Evolutionary conservation across 2,888 invertebrate species (phyloP).

Genomic region (Trichopria drosophilae): DNA sequence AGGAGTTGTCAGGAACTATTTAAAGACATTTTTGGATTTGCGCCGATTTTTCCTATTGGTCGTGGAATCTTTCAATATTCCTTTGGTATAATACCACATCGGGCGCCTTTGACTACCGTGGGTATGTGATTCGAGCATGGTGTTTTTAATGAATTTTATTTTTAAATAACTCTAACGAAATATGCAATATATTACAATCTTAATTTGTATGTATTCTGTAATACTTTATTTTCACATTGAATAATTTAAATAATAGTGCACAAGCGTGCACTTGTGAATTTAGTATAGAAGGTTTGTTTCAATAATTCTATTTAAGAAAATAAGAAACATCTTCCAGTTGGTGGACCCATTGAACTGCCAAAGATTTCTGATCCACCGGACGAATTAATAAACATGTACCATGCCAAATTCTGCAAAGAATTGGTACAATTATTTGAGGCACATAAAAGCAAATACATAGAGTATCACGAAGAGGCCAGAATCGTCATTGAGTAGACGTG

Average conservation of each 20-base stretch:
- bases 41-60: constrained; percentile 75
- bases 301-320: no score
- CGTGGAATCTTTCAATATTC: constrained; percentile 90
- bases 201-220: no score
- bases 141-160: no score
- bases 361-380: constrained; percentile 71
- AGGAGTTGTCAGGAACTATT: constrained; percentile 71
- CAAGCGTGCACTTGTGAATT: no score
- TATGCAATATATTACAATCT: no score
- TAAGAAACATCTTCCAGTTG: constrained; percentile 72
- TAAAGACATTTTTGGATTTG: constrained; percentile 69
- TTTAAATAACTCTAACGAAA: no score
- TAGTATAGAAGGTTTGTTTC: no score
- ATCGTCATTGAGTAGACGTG: no score
- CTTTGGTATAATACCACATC: constrained; percentile 80
- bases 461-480: no score
- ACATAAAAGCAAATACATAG: constrained; percentile 77
- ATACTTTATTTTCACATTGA: no score
- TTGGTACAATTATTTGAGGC: constrained; percentile 77
- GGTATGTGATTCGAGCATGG: constrained; percentile 75
- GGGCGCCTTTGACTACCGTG: constrained; percentile 80
- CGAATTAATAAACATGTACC: constrained; percentile 76
- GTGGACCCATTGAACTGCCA: constrained; percentile 77
- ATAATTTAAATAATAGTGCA: no score
- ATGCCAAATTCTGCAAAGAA: constrained; percentile 71